Conservation (phyloP, 2,888 invertebrate genomes). For the Coelogynopora nodosa region DNA sequence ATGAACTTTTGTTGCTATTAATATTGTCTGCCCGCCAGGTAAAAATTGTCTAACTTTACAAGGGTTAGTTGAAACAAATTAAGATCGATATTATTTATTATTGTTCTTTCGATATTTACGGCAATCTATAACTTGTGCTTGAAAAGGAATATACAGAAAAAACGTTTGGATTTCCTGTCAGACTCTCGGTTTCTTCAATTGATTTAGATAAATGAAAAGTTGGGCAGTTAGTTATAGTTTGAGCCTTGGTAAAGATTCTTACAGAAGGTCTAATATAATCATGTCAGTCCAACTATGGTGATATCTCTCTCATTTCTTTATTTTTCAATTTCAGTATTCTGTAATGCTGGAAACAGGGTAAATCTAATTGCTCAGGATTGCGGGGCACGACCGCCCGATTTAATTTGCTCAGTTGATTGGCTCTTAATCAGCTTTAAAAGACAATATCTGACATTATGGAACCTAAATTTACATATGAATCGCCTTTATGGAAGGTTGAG, state of each 20-base stretch:
- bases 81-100: no score
- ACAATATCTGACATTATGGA: not conserved
- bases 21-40: no score
- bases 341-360: not conserved
- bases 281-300: no score
- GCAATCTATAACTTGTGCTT: not conserved
- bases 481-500: no score
- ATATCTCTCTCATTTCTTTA: no score
- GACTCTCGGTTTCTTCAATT: not conserved
- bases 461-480: slow-evolving; percentile 3
- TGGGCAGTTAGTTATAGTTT: not conserved
- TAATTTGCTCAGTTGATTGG: slow-evolving; percentile 9
- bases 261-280: not conserved
- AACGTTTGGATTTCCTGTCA: not conserved
- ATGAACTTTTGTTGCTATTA: no score
- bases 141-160: not conserved
- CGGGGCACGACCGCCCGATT: slow-evolving; percentile 20
- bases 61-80: not conserved
- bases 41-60: not conserved
- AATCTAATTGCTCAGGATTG: slow-evolving; percentile 1
- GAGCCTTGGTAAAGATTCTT: not conserved
- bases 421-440: slow-evolving; percentile 25
- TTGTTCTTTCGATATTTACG: not conserved
- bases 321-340: no score
- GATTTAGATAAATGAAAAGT: slow-evolving; percentile 20